A percentile compares a stretch with the other conserved stretches of the same genome.
Conservation (phyloP, 2,888 invertebrate genomes). For the Mystacides longicornis region DNA sequence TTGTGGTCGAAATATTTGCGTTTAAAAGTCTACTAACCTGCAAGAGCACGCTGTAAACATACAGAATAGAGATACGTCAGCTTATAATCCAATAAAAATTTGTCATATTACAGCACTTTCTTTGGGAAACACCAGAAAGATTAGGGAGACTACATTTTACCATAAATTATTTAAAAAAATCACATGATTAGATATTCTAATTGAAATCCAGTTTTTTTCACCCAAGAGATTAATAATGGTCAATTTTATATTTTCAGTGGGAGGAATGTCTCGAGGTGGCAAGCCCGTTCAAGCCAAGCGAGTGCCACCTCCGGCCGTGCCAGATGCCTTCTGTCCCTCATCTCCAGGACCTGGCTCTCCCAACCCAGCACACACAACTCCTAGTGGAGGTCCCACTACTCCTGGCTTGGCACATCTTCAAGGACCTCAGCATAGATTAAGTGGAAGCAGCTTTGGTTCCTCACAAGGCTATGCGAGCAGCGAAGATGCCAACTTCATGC, state of each 20-base stretch:
- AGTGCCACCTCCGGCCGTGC: slow-evolving; percentile 83
- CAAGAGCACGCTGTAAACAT: too few species aligned
- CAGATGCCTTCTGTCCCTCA: slow-evolving; percentile 55
- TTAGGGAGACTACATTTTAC: too few species aligned
- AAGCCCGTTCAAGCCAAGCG: slow-evolving; percentile 82
- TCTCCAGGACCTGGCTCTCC: slow-evolving; percentile 31
- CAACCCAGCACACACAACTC: slow-evolving; percentile 24
- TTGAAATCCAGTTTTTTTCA: too few species aligned
- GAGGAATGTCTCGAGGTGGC: slow-evolving; percentile 82
- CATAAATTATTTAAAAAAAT: too few species aligned
- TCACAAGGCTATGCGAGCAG: slow-evolving; percentile 69
- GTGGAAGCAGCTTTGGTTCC: slow-evolving; percentile 71
- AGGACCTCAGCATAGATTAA: slow-evolving; percentile 58
- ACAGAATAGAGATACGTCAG: too few species aligned
- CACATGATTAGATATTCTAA: too few species aligned
- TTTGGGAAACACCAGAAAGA: too few species aligned
- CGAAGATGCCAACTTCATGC: slow-evolving; percentile 64
- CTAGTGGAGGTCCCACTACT: slow-evolving; percentile 28
- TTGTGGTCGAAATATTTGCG: too few species aligned
- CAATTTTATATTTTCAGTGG: slow-evolving; percentile 54
- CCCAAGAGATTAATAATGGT: too few species aligned
- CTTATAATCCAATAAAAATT: too few species aligned
- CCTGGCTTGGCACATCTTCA: slow-evolving; percentile 26
- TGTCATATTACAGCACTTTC: too few species aligned
- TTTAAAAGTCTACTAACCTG: too few species aligned